Evolutionary conservation across 2,797 vertebrate species (phyloP).

Genomic region (Tympanoctomys barrerae): DNA sequence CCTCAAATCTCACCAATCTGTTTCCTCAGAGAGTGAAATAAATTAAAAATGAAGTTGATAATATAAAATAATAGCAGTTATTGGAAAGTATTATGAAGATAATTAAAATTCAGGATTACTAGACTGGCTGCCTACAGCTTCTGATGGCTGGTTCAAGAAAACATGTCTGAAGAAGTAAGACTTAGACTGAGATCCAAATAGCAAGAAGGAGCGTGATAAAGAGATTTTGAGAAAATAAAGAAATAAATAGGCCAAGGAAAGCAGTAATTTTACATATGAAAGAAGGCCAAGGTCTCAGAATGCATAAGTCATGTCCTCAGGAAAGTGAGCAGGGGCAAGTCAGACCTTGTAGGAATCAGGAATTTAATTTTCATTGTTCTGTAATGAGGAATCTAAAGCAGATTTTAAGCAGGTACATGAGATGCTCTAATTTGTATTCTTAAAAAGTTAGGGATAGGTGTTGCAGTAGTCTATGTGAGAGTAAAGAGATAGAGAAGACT

Average conservation of each 20-base stretch:
- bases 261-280: background rate
- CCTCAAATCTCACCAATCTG: background rate
- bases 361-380: background rate
- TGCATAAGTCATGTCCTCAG: background rate
- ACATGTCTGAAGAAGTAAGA: background rate
- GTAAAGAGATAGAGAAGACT: background rate
- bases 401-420: background rate
- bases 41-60: background rate
- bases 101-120: background rate
- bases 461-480: too few species aligned
- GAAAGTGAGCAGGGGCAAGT: background rate
- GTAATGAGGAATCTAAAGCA: background rate
- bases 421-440: background rate
- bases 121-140: background rate
- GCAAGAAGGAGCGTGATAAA: background rate
- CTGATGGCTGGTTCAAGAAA: background rate
- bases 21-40: background rate
- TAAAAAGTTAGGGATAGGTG: background rate
- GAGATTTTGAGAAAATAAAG: background rate
- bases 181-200: conserved; percentile 20
- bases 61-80: background rate
- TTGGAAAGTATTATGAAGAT: background rate
- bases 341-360: background rate
- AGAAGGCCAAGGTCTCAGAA: background rate
- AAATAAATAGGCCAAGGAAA: background rate